A percentile compares a stretch with the other conserved stretches of the same genome.
phyloP scores from a whole-genome alignment of 2,888 invertebrate species.

The Endomychus coccineus region DNA sequence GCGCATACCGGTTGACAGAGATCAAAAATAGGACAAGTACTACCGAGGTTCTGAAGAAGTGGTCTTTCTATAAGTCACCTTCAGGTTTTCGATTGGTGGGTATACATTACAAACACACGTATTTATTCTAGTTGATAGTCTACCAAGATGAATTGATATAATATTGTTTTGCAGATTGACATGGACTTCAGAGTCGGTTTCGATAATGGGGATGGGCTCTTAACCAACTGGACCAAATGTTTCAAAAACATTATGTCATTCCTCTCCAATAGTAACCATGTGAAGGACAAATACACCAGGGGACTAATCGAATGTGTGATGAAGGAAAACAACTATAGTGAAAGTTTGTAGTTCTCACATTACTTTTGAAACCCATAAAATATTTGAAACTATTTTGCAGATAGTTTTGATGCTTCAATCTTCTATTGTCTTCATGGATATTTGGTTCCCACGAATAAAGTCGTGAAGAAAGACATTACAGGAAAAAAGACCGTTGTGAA shows the following conservation, averaged over 20 bases:
- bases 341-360: too few relatives aligned
- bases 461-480: background rate
- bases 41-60: background rate
- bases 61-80: background rate
- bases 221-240: background rate
- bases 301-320: too few relatives aligned
- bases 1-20: background rate
- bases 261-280: background rate
- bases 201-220: background rate
- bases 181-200: background rate
- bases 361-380: too few relatives aligned
- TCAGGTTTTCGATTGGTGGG: conserved; percentile 2
- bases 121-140: too few relatives aligned
- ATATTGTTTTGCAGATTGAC: background rate
- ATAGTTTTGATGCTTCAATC: conserved; percentile 1
- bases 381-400: background rate
- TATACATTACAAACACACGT: background rate
- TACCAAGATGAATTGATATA: too few relatives aligned
- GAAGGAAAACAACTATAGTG: too few relatives aligned
- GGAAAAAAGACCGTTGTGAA: background rate
- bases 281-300: too few relatives aligned
- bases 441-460: background rate
- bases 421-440: background rate
- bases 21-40: background rate
- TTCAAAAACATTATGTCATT: background rate